Conservation (phyloP, 35 echinoderm and acorn worm species). For the Diadema setosum region DNA sequence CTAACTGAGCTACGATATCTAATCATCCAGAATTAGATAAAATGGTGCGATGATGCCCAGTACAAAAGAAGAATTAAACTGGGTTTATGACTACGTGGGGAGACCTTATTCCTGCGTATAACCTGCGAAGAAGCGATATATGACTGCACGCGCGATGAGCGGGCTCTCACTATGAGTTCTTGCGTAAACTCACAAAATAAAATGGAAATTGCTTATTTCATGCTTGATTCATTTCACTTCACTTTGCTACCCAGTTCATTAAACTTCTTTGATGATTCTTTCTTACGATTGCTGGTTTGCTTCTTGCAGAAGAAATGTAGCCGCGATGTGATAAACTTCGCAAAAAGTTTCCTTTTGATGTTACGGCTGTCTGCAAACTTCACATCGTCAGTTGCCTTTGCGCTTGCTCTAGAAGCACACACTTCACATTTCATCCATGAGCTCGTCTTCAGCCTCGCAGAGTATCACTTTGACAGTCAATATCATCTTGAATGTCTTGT, state of each 20-base stretch:
- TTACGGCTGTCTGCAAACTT: conserved; percentile 26
- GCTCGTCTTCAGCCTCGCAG: neutral
- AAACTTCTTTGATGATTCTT: neutral
- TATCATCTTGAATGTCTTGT: neutral
- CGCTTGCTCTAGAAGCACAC: conserved; percentile 14
- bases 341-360: conserved; percentile 31
- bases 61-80: too few species aligned
- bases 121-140: too few species aligned
- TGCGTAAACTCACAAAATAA: too few species aligned
- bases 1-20: too few species aligned
- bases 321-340: conserved; percentile 29
- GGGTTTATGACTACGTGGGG: too few species aligned
- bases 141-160: too few species aligned
- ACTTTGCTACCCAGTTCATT: conserved; percentile 19
- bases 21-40: too few species aligned
- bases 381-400: conserved; percentile 17
- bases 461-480: conserved; percentile 16
- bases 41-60: too few species aligned
- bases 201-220: neutral
- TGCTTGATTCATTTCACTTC: neutral
- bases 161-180: too few species aligned
- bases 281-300: neutral
- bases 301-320: conserved; percentile 43
- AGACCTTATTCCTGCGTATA: too few species aligned
- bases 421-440: conserved; percentile 21